Evolutionary conservation across 2,797 vertebrate species (phyloP).

Genomic region (Melanotaenia parkinsoni): DNA sequence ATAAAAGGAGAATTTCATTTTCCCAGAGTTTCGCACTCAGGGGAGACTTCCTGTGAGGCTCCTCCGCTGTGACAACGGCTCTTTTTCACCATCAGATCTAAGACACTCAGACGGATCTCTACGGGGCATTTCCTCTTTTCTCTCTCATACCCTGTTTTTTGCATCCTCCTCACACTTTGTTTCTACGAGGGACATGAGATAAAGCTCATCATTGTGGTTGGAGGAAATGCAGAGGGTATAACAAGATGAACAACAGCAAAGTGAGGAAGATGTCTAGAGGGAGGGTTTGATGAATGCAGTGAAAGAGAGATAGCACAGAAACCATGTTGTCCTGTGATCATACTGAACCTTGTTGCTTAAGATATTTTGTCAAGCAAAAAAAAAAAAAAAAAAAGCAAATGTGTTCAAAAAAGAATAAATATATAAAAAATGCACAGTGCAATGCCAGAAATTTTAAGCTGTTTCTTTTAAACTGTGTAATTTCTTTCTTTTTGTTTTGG

Average conservation of each 20-base stretch:
- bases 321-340: constrained; percentile 21
- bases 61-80: constrained; percentile 34
- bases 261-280: constrained; percentile 49
- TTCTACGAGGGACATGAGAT: constrained; percentile 46
- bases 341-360: constrained; percentile 12
- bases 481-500: no score
- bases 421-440: no score
- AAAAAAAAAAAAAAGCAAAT: not conserved
- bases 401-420: no score
- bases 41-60: constrained; percentile 21
- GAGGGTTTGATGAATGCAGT: constrained; percentile 47
- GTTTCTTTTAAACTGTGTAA: no score
- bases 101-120: constrained; percentile 43
- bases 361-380: not conserved
- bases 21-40: constrained; percentile 8
- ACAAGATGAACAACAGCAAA: constrained; percentile 36
- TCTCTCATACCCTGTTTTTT: constrained; percentile 10
- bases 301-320: constrained; percentile 22
- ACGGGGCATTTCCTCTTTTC: constrained; percentile 7
- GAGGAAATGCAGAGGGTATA: constrained; percentile 41
- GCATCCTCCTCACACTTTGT: constrained; percentile 21
- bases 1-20: constrained; percentile 37
- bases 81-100: constrained; percentile 46
- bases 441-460: no score
- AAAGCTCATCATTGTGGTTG: constrained; percentile 46